Percentiles rank a stretch among this genome's conserved stretches.
These are phyloP conservation scores for Orchesella cincta DNA, from an alignment of 1,140 invertebrate species.

Conservation along the genomic window DNA sequence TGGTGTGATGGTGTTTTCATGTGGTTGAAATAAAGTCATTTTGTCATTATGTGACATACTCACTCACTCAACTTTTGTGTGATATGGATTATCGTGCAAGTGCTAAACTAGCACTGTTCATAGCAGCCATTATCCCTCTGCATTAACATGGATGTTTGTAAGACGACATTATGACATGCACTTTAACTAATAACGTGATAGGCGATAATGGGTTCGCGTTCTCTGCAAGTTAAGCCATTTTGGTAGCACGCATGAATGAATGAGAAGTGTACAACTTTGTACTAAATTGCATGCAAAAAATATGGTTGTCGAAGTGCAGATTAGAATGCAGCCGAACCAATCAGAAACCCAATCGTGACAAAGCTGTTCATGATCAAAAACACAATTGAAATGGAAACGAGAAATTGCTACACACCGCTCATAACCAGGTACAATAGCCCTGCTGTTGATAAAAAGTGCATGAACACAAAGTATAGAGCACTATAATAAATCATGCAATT, in stretches of 20 bases:
- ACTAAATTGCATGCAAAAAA: not conserved
- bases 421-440: too few species aligned
- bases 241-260: constrained; percentile 10
- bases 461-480: not conserved
- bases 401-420: not conserved
- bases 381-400: not conserved
- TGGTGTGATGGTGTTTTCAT: not conserved
- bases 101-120: not conserved
- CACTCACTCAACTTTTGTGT: too few species aligned
- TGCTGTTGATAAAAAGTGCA: too few species aligned
- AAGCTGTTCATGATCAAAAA: not conserved
- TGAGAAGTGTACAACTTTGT: constrained; percentile 5
- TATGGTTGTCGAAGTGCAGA: not conserved
- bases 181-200: constrained; percentile 25
- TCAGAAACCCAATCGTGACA: not conserved
- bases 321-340: not conserved
- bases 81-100: not conserved
- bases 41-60: not conserved
- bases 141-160: constrained; percentile 6
- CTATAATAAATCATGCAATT: constrained; percentile 6
- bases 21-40: constrained; percentile 2
- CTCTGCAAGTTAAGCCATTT: not conserved
- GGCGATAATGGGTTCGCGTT: constrained; percentile 11
- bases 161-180: constrained; percentile 13
- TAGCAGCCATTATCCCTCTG: too few species aligned